Percentiles rank a stretch among this genome's conserved stretches.
phyloP scores from a whole-genome alignment of 35 echinoderm and acorn worm species.

The Acanthaster planci region DNA sequence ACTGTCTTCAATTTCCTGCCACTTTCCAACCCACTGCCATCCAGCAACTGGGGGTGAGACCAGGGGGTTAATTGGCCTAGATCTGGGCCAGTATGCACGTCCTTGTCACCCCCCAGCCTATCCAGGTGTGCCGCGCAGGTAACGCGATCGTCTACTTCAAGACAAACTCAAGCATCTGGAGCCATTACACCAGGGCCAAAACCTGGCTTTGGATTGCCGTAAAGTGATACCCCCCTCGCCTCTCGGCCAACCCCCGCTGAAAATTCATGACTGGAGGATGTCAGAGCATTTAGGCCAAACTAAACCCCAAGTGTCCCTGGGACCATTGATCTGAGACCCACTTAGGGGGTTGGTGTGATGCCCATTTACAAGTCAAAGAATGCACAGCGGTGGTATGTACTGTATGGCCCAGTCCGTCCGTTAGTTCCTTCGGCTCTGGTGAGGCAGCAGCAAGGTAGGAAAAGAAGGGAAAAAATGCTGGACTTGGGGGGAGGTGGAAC shows the following conservation, averaged over 20 bases:
- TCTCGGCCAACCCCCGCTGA: constrained; percentile 7
- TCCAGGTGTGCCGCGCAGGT: constrained; percentile 11
- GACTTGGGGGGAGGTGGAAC: background rate
- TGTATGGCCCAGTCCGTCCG: too few relatives aligned
- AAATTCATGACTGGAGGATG: constrained; percentile 26
- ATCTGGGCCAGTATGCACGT: constrained; percentile 30
- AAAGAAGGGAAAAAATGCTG: too few relatives aligned
- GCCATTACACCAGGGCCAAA: constrained; percentile 32
- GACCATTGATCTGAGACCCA: constrained; percentile 32
- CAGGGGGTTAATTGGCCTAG: constrained; percentile 29
- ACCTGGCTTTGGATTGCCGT: constrained; percentile 17
- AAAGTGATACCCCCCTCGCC: constrained; percentile 19
- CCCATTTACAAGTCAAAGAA: constrained; percentile 32
- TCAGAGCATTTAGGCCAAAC: constrained; percentile 33
- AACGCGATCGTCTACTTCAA: constrained; percentile 18
- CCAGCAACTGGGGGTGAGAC: background rate
- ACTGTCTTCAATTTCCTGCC: too few relatives aligned
- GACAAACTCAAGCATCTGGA: constrained; percentile 33
- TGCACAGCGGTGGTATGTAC: constrained; percentile 4
- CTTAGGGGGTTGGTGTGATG: constrained; percentile 32
- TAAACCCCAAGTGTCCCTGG: constrained; percentile 22
- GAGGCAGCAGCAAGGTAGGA: background rate
- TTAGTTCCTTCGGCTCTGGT: too few relatives aligned
- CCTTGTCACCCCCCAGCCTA: constrained; percentile 31
- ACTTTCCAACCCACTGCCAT: too few relatives aligned